Evolutionary conservation across 2,113 vertebrate species (phyloP), one percentile per base, ranked within the genome.

Genomic region (Theristicus caerulescens): DNA sequence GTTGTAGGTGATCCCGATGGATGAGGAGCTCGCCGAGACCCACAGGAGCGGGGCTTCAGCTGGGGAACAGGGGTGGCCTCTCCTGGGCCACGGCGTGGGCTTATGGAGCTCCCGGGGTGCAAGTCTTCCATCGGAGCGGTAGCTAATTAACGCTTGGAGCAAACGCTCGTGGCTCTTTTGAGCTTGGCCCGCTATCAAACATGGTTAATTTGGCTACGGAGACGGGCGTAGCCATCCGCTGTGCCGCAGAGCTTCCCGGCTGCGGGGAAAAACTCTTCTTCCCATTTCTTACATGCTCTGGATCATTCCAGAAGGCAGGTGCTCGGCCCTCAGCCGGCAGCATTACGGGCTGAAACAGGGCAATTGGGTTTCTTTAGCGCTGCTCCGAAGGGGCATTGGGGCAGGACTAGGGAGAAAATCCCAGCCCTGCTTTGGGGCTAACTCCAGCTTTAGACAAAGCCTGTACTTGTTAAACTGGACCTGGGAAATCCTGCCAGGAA

Each of bases 201-300:
- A 2, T 4, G 36, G 40, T 18, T 10, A 2, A 3, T n/a, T 4
- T 20, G 31, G 16, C n/a, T n/a, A 0, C 0, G 1, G 44, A 29
- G 38, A 21, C 0, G 2, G 62, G 34, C 1, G 14, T 40, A 4
- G 52, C 40, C 52, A 8, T 18, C 47, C 13, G 21, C 31, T 17
- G 40, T 20, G 19, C 32, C 5, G 11, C 40, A 11, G 27, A 1
- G 5, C 22, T 26, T 78, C 58, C 57, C 69, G 85, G 73, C 62
- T 55, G 38, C 52, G 34, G n/a, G 61, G 26, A 21, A 3, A 54
- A 44, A 1, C 42, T 40, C n/a, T 8, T 7, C 15, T 10, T 21
- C 25, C 14, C 6, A 3, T 16, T 36, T 44, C 17, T 38, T 16
- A 19, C 13, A 1, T 4, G 1, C 38, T 3, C 1, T 36, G 38